phyloP scores from a whole-genome alignment of 2,797 vertebrate genomes.

The Pipistrellus pygmaeus region DNA sequence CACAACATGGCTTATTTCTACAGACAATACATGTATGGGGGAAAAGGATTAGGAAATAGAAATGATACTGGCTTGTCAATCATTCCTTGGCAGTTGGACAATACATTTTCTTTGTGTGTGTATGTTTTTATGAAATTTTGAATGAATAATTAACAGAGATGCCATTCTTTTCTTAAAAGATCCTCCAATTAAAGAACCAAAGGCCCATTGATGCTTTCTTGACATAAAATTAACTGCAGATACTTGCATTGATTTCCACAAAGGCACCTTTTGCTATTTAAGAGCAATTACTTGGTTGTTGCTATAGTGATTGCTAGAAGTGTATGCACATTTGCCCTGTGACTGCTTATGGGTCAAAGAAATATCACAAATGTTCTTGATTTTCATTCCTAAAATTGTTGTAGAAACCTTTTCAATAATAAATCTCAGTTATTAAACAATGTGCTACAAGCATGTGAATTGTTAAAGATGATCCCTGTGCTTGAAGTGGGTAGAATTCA shows the following conservation, averaged over 20 bases:
- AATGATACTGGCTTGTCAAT: background rate
- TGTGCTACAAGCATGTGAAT: constrained; percentile 35
- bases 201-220: constrained; percentile 18
- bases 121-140: constrained; percentile 48
- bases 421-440: constrained; percentile 70
- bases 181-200: constrained; percentile 21
- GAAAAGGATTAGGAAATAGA: background rate
- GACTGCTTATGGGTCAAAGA: constrained; percentile 72
- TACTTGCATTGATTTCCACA: constrained; percentile 71
- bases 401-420: constrained; percentile 74
- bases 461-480: constrained; percentile 59
- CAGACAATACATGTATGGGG: background rate
- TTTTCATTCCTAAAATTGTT: constrained; percentile 78
- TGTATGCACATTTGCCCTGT: constrained; percentile 72
- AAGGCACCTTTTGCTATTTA: constrained; percentile 71
- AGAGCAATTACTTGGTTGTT: constrained; percentile 80
- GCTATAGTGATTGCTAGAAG: constrained; percentile 76
- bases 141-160: constrained; percentile 56
- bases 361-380: constrained; percentile 72
- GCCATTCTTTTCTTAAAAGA: constrained; percentile 41
- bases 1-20: background rate
- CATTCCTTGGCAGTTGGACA: constrained; percentile 11
- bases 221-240: constrained; percentile 58
- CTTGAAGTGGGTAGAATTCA: constrained; percentile 68
- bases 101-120: constrained; percentile 21